phyloP scores from a whole-genome alignment of 2,113 vertebrate species.

The Okapia johnstoni region DNA sequence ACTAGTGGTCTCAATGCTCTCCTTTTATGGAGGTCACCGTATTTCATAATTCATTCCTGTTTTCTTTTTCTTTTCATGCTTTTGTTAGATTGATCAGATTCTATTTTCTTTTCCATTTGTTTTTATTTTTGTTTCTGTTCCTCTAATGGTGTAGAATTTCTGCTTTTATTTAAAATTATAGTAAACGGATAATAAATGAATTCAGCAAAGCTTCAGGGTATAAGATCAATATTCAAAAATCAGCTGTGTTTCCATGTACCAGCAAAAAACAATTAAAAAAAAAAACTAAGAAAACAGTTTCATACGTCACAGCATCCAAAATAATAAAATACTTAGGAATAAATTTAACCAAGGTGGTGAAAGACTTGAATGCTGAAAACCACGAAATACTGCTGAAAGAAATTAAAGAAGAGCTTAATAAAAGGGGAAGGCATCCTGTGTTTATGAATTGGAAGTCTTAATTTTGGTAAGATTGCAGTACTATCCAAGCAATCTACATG shows the following conservation, averaged over 20 bases:
- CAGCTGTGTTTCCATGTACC: background rate
- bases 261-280: background rate
- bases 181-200: background rate
- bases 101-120: background rate
- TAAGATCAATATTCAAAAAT: background rate
- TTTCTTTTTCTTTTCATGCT: background rate
- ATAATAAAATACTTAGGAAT: background rate
- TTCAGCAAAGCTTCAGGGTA: background rate
- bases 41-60: background rate
- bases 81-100: background rate
- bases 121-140: background rate
- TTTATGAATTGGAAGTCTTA: background rate
- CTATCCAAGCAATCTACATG: background rate
- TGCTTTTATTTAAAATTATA: conserved; percentile 29
- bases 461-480: background rate
- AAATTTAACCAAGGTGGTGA: background rate
- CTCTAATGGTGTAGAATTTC: background rate
- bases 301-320: background rate
- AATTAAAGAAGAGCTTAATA: background rate
- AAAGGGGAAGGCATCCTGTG: background rate
- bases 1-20: background rate
- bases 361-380: background rate
- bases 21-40: background rate
- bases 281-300: background rate
- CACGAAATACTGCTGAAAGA: background rate